Conservation (phyloP, 2,888 invertebrate species). For the Ophion costatus region DNA sequence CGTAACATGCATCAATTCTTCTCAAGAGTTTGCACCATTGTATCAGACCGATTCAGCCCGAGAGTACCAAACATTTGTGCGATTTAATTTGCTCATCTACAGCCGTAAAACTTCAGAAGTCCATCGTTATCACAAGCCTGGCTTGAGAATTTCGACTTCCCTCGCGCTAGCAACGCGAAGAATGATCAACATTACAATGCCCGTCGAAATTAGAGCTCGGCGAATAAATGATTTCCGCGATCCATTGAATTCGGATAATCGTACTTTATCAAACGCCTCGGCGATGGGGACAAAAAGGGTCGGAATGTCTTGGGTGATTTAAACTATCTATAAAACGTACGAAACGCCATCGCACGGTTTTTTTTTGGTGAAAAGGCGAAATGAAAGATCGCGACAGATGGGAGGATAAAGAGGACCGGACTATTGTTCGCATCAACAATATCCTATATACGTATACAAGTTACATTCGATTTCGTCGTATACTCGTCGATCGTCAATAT, state of each 20-base stretch:
- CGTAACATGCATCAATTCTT: too few species aligned
- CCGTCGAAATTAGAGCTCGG: background rate
- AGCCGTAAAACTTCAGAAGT: too few species aligned
- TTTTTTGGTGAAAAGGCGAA: conserved; percentile 29
- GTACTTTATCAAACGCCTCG: background rate
- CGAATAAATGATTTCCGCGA: background rate
- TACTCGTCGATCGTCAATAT: conserved; percentile 58
- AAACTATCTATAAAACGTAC: background rate
- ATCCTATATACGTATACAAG: conserved; percentile 15
- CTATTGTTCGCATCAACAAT: conserved; percentile 36
- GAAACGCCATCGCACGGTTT: background rate
- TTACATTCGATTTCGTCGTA: conserved; percentile 44
- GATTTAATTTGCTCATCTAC: too few species aligned
- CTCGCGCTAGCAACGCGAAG: too few species aligned
- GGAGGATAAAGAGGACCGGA: background rate
- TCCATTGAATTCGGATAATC: background rate
- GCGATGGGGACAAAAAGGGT: background rate
- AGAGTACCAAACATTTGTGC: too few species aligned
- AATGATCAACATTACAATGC: background rate
- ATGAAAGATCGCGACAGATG: conserved; percentile 31
- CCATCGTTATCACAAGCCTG: too few species aligned
- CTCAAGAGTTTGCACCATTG: too few species aligned
- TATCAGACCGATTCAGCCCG: too few species aligned
- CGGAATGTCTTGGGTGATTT: conserved; percentile 8
- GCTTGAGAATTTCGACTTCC: too few species aligned